Evolutionary conservation across 2,113 vertebrate species (phyloP).

Genomic region (Malurus cyaneus): DNA sequence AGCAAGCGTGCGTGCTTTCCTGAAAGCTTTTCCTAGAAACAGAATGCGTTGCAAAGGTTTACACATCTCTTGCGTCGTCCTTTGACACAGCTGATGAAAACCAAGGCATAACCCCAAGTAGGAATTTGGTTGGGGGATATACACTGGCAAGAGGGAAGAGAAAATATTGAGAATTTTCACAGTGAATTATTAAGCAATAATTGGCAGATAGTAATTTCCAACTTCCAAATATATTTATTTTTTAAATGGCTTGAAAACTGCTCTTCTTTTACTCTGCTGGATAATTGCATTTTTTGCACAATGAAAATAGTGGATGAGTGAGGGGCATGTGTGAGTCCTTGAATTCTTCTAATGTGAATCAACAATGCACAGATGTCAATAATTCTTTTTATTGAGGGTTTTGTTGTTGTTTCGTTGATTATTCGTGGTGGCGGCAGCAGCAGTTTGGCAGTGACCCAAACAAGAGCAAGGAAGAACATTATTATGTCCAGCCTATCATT

Average conservation of each 20-base stretch:
- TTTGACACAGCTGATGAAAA: not conserved
- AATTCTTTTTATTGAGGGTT: not conserved
- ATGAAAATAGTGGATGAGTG: not conserved
- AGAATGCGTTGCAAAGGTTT: conserved; percentile 22
- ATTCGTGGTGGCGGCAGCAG: not conserved
- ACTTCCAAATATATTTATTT: not conserved
- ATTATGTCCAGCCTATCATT: not conserved
- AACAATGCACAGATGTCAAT: not conserved
- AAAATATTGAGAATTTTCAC: not conserved
- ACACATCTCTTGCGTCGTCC: not conserved
- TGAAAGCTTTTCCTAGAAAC: conserved; percentile 53
- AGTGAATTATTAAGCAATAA: not conserved
- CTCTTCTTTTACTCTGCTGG: not conserved
- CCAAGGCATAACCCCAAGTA: not conserved
- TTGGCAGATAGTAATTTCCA: not conserved
- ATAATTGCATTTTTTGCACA: not conserved
- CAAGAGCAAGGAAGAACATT: not conserved
- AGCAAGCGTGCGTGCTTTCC: not conserved
- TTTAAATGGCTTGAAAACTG: not conserved
- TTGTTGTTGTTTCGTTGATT: not conserved
- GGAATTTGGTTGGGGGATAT: not conserved
- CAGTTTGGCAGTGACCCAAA: not conserved
- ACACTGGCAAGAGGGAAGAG: not conserved
- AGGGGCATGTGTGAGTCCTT: not conserved
- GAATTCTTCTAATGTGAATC: not conserved